Percentiles rank a stretch among this genome's conserved stretches.
phyloP scores from a whole-genome alignment of 2,113 vertebrate genomes.

The Parus major region DNA sequence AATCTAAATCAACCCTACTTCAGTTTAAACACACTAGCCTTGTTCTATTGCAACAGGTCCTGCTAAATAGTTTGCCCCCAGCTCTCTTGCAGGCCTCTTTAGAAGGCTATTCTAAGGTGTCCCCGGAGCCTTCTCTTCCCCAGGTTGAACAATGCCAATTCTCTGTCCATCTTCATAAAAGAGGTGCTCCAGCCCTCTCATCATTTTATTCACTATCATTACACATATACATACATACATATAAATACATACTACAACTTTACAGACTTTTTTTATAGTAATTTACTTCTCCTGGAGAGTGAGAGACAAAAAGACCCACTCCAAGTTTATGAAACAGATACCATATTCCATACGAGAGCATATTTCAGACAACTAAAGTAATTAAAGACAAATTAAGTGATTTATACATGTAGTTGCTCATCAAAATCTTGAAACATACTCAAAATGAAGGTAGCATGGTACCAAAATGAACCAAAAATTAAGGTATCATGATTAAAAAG shows the following conservation, averaged over 20 bases:
- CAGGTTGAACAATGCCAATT: rapidly evolving
- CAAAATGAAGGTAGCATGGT: background rate
- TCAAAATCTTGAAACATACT: background rate
- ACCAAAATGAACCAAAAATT: background rate
- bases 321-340: background rate
- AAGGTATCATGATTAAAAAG: background rate
- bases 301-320: background rate
- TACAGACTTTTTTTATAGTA: background rate
- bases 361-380: background rate
- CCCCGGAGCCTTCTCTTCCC: background rate
- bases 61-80: background rate
- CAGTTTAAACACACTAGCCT: background rate
- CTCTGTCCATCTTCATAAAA: background rate
- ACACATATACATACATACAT: background rate
- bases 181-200: background rate
- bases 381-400: background rate
- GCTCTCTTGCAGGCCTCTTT: background rate
- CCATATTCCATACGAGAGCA: background rate
- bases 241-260: background rate
- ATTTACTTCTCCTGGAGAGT: background rate
- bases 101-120: background rate
- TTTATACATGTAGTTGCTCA: background rate
- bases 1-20: background rate
- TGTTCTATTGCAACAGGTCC: background rate
- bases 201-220: background rate